Evolutionary conservation across 2,888 invertebrate genomes (phyloP), one percentile per base, ranked within the genome.

Genomic region (Dryocosmus kuriphilus): DNA sequence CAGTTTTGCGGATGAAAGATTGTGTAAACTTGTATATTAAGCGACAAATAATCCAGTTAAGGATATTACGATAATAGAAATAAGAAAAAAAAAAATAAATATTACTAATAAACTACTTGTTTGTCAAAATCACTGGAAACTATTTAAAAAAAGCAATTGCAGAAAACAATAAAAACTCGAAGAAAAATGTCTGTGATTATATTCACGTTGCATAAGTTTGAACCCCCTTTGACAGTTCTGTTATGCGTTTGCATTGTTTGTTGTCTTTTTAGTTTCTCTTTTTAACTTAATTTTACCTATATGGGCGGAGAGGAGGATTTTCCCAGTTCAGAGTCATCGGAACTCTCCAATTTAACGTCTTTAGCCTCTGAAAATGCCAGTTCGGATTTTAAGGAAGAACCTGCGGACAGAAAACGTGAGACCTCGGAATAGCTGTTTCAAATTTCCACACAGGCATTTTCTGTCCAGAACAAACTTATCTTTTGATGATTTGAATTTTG

Each of bases 301-400:
- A 88, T 86, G 84, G 82, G 82, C 46, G 83, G 81, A 5, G 86
- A 83, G 51, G 85, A 85, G 16, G 87, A 85, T 60, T 85, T 78
- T 75, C 83, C 83, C 35, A 87, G 79, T 51, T 82, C 83, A 0
- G 88, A 88, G 35, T 80, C 82, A 19, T 85, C 88, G 9, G 88
- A 88, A 51, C 80, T 82, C 22, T 87, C 88, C 8, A 87, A 89
- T 75, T 57, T 82, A 76, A 85, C 85, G 9, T 88, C 87, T 19
- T 77, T 86, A 27, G 19, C 71, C n/a, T 51, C 51, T 9, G 51
- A 71, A 71, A 32, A 71, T 71, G 11, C 6, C 1, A 51, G 11
- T 32, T 30, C n/a, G 2, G 24, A 65, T 30, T 71, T 51, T 51
- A 51, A 51, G n/a, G 30, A 46, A n/a, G 30, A 71, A 14, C 46